Evolutionary conservation across 1,140 invertebrate species (phyloP), one percentile per base, ranked within the genome.

Genomic region (Drosophila obscura): DNA sequence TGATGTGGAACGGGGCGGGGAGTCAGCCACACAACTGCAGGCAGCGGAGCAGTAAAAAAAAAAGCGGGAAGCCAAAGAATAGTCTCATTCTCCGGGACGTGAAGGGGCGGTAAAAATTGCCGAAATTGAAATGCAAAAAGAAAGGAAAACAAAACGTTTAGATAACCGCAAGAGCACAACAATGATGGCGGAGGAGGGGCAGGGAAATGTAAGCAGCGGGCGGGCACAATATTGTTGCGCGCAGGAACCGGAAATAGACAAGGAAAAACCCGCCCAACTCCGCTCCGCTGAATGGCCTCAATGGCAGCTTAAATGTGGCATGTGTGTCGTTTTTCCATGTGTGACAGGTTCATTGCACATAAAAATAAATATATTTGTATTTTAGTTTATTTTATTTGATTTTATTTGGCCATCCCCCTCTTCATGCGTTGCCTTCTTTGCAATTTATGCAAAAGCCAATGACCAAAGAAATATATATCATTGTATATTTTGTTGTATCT

Each of bases 81-180:
- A 19, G 44, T 16, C 16, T 8, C 22, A 35, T 13, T 13, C 11
- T 13, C 11, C 4, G 11, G 11, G 8, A 49, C 19, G 11, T 31
- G 48, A 49, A 55, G 28, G 35, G 52, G 64, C 24, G 24, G 19
- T 39, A 73, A 67, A 59, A 66, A 75, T 52, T 58, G 51, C 45
- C 68, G 59, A 80, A 82, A 75, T 79, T 82, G 78, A 76, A 88
- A 88, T 87, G 77, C 77, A 87, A 79, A 87, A 81, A 63, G 44
- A 63, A 64, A 78, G 59, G 46, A 62, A 83, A 82, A 88, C 68
- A 64, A 88, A 83, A 60, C 75, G 79, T 78, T 87, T 76, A 87
- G 79, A 81, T 87, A 84, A 87, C 82, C 82, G 56, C 81, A 77
- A 66, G 35, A 58, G 57, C 57, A 62, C 63, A 76, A 76, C 73